phyloP scores from a whole-genome alignment of 2,888 invertebrate genomes.

The Hypomecis atomaria region DNA sequence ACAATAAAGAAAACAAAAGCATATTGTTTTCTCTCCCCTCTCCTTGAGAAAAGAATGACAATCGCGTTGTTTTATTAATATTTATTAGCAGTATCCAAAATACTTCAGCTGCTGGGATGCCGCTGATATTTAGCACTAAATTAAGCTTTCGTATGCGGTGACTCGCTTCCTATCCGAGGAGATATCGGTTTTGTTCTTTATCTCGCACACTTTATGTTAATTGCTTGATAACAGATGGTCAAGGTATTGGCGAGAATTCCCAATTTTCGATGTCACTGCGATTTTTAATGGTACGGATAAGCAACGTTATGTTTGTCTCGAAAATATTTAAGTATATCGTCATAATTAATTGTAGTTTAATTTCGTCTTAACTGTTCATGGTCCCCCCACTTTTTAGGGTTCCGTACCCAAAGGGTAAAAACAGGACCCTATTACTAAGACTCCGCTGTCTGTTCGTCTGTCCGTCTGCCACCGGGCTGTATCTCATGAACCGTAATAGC shows the following conservation, averaged over 20 bases:
- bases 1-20: constrained; percentile 84
- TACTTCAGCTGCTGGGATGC: constrained; percentile 63
- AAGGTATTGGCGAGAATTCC: constrained; percentile 29
- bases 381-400: too few species aligned
- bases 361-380: too few species aligned
- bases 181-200: constrained; percentile 26
- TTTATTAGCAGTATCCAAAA: constrained; percentile 74
- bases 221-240: constrained; percentile 29
- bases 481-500: too few species aligned
- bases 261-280: constrained; percentile 21
- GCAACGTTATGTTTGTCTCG: not conserved
- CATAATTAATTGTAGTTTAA: too few species aligned
- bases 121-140: constrained; percentile 63
- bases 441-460: too few species aligned
- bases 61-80: constrained; percentile 77
- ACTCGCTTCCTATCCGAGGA: constrained; percentile 46
- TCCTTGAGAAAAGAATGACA: constrained; percentile 73
- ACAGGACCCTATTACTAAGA: too few species aligned
- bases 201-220: constrained; percentile 35
- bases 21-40: constrained; percentile 73
- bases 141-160: constrained; percentile 52
- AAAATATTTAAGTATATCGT: too few species aligned
- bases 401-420: too few species aligned
- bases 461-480: too few species aligned
- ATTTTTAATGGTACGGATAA: constrained; percentile 25